These are phyloP conservation scores for Drosophila pseudotakahashii DNA, from an alignment of 2,888 invertebrate genomes.

Conservation along the genomic window DNA sequence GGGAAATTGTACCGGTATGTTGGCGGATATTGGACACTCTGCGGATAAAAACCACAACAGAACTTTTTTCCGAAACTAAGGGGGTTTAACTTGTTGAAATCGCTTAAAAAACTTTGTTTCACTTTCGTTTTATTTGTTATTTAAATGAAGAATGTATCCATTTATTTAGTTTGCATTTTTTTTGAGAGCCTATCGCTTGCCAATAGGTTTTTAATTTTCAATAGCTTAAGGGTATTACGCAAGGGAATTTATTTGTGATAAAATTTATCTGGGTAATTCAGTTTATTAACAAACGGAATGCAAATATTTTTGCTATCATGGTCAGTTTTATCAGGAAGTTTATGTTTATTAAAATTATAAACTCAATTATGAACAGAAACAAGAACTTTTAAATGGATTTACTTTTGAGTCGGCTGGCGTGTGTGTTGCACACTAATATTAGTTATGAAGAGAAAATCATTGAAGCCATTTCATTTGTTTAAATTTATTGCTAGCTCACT, in stretches of 20 bases:
- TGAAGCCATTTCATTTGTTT: neutral
- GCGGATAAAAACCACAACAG: neutral
- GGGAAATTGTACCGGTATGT: slow-evolving; percentile 6
- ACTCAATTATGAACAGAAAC: slow-evolving; percentile 10
- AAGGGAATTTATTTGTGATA: slow-evolving; percentile 2
- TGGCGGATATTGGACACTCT: slow-evolving; percentile 37
- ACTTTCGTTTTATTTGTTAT: neutral
- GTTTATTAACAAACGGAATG: slow-evolving; percentile 7
- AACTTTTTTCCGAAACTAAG: neutral
- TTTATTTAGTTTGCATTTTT: neutral
- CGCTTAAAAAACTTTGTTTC: neutral
- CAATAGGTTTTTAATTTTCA: slow-evolving; percentile 4
- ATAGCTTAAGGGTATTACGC: slow-evolving; percentile 10
- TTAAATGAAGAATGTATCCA: neutral
- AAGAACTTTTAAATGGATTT: neutral
- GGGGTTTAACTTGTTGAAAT: neutral
- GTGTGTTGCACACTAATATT: neutral
- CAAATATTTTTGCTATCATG: slow-evolving; percentile 16
- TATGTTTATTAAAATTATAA: neutral
- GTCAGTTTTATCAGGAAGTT: neutral
- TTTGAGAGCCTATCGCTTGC: neutral
- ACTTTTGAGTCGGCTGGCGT: neutral
- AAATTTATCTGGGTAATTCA: neutral
- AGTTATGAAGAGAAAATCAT: neutral
- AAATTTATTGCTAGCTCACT: neutral